A percentile compares a stretch with the other conserved stretches of the same genome.
Evolutionary conservation across 2,797 vertebrate genomes (phyloP).

Genomic region (Xenops minutus): DNA sequence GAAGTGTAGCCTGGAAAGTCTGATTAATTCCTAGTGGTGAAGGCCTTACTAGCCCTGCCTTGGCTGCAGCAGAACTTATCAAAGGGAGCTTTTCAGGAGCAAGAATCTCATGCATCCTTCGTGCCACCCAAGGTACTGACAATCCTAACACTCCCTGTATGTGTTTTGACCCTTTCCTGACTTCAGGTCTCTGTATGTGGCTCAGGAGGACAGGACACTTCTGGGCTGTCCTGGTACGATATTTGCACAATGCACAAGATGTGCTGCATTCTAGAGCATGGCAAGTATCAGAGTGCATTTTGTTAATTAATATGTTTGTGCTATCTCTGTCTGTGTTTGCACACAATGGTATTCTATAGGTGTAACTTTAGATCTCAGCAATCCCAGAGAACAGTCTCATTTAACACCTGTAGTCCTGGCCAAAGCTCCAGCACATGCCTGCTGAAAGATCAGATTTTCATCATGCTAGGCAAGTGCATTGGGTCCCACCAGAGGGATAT

Average conservation of each 20-base stretch:
- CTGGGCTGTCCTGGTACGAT: background rate
- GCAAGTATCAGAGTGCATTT: background rate
- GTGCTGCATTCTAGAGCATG: background rate
- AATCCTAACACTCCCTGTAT: fast-evolving
- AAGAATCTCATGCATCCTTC: background rate
- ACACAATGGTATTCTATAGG: background rate
- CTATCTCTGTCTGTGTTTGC: background rate
- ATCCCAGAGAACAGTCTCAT: background rate
- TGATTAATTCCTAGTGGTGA: background rate
- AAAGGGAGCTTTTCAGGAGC: background rate
- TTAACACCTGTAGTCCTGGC: background rate
- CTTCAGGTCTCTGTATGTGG: background rate
- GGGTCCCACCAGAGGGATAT: background rate
- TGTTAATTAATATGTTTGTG: background rate
- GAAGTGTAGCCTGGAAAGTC: background rate
- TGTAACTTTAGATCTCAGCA: slow-evolving; percentile 48
- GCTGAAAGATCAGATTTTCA: background rate
- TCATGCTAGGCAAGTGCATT: background rate
- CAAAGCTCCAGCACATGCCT: background rate
- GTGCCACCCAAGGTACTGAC: fast-evolving
- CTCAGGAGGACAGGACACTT: background rate
- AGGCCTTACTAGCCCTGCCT: background rate
- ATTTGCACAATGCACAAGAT: background rate
- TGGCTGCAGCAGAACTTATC: background rate
- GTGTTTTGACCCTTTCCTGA: background rate